Conservation (phyloP, 2,797 vertebrate species). For the Petrocephalus schoutedeni region DNA sequence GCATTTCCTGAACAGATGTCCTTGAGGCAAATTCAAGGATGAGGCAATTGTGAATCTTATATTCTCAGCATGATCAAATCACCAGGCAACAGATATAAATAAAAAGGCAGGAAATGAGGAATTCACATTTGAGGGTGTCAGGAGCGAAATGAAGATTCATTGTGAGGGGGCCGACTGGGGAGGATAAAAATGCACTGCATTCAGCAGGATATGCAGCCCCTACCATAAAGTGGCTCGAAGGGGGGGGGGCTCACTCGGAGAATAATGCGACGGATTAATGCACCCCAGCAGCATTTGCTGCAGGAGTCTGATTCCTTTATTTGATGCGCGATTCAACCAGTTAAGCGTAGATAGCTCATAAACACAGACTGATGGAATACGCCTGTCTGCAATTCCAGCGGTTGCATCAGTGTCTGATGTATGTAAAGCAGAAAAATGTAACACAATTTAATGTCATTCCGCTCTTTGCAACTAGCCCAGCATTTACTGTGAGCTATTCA, state of each 20-base stretch:
- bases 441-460: constrained; percentile 46
- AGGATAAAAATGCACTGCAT: constrained; percentile 38
- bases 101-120: constrained; percentile 64
- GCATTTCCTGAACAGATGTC: constrained; percentile 55
- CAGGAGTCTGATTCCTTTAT: constrained; percentile 72
- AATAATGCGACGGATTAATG: background rate
- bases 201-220: background rate
- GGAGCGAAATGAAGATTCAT: constrained; percentile 60
- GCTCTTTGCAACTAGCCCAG: background rate
- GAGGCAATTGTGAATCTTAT: constrained; percentile 60
- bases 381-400: background rate
- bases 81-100: constrained; percentile 64
- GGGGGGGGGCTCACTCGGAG: constrained; percentile 41
- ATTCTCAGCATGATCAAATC: constrained; percentile 63
- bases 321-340: constrained; percentile 65
- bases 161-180: constrained; percentile 51
- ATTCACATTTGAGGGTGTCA: constrained; percentile 64
- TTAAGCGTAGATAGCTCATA: constrained; percentile 61
- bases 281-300: constrained; percentile 62
- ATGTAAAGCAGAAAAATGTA: constrained; percentile 64
- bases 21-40: constrained; percentile 61
- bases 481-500: constrained; percentile 1
- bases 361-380: constrained; percentile 50
- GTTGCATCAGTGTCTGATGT: constrained; percentile 44
- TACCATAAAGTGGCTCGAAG: constrained; percentile 79